phyloP scores from a whole-genome alignment of 2,113 vertebrate genomes.

The Paralichthys olivaceus region DNA sequence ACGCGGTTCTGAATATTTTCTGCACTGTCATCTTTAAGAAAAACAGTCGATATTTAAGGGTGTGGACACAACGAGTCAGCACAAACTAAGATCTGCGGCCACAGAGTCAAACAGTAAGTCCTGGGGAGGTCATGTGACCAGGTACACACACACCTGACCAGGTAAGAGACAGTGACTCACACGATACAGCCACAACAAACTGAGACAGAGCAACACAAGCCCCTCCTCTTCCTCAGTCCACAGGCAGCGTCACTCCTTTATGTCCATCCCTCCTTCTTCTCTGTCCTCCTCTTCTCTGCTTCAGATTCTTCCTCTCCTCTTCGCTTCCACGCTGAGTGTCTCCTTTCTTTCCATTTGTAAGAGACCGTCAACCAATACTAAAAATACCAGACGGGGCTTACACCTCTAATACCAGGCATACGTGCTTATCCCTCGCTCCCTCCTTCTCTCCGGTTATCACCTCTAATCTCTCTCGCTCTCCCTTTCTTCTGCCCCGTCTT shows the following conservation, averaged over 20 bases:
- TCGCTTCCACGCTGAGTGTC: constrained; percentile 1
- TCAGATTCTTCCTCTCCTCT: neutral
- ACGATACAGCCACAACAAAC: constrained; percentile 23
- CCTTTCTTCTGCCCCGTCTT: constrained; percentile 21
- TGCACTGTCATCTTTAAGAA: constrained; percentile 25
- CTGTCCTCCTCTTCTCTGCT: neutral
- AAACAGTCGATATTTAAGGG: neutral
- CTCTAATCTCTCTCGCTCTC: constrained; percentile 50
- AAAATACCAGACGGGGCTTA: constrained; percentile 81
- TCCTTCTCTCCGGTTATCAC: constrained; percentile 49
- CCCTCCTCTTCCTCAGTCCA: constrained; percentile 18
- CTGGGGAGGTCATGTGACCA: constrained; percentile 46
- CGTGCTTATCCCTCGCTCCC: constrained; percentile 65
- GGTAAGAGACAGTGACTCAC: constrained; percentile 5
- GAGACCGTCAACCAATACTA: constrained; percentile 61
- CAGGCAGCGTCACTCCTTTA: constrained; percentile 1
- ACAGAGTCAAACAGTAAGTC: too few species aligned
- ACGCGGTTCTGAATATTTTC: constrained; percentile 21
- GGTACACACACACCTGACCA: neutral
- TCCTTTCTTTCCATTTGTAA: constrained; percentile 41
- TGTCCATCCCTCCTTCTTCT: constrained; percentile 11
- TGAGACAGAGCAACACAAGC: constrained; percentile 19
- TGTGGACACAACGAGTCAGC: neutral
- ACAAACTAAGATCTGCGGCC: neutral
- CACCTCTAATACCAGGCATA: constrained; percentile 67